These are phyloP conservation scores for Nephrotoma flavescens DNA, from an alignment of 2,888 invertebrate species.

Conservation along the genomic window DNA sequence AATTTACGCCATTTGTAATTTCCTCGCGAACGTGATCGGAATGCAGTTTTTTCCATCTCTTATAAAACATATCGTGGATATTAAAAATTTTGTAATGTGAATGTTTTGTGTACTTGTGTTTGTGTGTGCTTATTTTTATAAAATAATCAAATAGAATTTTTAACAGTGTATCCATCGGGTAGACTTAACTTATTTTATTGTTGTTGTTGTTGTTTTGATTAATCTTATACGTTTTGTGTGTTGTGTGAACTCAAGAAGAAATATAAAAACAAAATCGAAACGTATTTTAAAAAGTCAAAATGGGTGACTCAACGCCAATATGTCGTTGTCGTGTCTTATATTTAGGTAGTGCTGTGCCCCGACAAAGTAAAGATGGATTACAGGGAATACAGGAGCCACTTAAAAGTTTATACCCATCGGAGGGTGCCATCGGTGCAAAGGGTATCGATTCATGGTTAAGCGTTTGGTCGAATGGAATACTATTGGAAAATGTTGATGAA, in stretches of 20 bases:
- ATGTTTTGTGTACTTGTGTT: neutral
- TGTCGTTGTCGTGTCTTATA: conserved; percentile 94
- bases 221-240: neutral
- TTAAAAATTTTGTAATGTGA: conserved; percentile 4
- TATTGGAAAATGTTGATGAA: conserved; percentile 92
- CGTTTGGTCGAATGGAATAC: conserved; percentile 92
- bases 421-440: conserved; percentile 73
- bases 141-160: neutral
- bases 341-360: conserved; percentile 90
- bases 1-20: conserved; percentile 5
- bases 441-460: conserved; percentile 94
- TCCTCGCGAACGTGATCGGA: conserved; percentile 14
- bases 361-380: conserved; percentile 93
- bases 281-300: conserved; percentile 16
- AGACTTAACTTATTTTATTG: neutral
- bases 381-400: conserved; percentile 96
- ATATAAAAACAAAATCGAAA: neutral
- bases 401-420: conserved; percentile 88
- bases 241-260: neutral
- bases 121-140: neutral
- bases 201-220: neutral
- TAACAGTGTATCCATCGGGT: neutral
- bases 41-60: conserved; percentile 10
- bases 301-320: conserved; percentile 77
- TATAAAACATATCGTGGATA: neutral